These are phyloP conservation scores for Epiblema foenella DNA, from an alignment of 2,888 invertebrate species.

Conservation along the genomic window DNA sequence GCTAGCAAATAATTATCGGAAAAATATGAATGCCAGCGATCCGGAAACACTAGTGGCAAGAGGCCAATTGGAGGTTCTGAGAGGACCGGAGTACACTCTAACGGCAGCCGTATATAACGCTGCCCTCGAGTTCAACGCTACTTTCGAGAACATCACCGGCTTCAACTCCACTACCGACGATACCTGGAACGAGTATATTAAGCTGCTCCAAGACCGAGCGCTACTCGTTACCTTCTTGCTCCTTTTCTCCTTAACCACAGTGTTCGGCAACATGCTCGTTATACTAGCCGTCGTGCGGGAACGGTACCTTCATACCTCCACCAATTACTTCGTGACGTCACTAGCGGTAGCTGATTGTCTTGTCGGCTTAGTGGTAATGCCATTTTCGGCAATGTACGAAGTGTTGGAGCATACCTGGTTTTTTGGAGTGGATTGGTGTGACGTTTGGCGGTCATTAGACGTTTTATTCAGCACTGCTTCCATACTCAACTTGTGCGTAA, in stretches of 20 bases:
- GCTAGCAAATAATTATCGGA: conserved; percentile 69
- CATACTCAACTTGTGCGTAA: conserved; percentile 98
- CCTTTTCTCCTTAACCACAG: conserved; percentile 95
- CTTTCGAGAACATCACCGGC: conserved; percentile 64
- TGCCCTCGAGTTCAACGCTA: conserved; percentile 68
- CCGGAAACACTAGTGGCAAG: conserved; percentile 74
- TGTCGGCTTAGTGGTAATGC: conserved; percentile 99
- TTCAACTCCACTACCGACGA: conserved; percentile 68
- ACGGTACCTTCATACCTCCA: conserved; percentile 97
- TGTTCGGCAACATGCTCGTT: conserved; percentile 97
- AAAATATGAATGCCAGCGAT: conserved; percentile 79
- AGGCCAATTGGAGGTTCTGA: conserved; percentile 73
- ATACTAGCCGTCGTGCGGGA: conserved; percentile 97
- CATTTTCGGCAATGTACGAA: conserved; percentile 96
- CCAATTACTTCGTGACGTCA: conserved; percentile 98
- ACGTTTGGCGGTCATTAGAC: conserved; percentile 98
- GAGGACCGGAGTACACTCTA: conserved; percentile 69
- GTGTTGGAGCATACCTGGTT: conserved; percentile 96
- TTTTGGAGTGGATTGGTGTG: conserved; percentile 98
- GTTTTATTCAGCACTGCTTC: conserved; percentile 99
- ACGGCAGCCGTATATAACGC: conserved; percentile 63
- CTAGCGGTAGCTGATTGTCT: conserved; percentile 98
- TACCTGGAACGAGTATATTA: conserved; percentile 78
- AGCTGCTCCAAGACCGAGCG: conserved; percentile 87
- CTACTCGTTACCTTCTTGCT: conserved; percentile 92